Conservation (phyloP, 2,888 invertebrate species). For the Eilema griseolum region DNA sequence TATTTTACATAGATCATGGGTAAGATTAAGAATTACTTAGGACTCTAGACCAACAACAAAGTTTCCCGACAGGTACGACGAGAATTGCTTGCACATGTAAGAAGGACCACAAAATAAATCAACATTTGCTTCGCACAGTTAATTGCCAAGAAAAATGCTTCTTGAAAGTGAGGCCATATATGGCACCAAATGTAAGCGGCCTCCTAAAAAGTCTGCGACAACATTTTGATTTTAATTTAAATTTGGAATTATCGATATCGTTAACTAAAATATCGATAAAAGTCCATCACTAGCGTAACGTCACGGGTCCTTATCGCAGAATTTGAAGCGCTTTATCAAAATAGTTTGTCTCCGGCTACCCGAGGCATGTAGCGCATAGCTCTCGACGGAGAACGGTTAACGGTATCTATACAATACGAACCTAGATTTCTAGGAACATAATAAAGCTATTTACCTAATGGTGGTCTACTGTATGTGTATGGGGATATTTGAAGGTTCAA, state of each 20-base stretch:
- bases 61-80: no score
- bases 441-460: background rate
- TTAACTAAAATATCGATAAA: background rate
- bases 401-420: background rate
- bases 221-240: background rate
- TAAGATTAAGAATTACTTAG: no score
- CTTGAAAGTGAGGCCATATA: no score
- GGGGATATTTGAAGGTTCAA: no score
- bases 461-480: background rate
- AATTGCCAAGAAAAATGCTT: no score
- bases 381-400: background rate
- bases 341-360: conserved; percentile 11
- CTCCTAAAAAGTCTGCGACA: no score
- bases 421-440: background rate
- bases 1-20: no score
- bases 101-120: no score
- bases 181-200: no score
- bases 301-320: conserved; percentile 12
- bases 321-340: conserved; percentile 39
- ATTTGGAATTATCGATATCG: background rate
- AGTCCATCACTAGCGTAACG: background rate
- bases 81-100: no score
- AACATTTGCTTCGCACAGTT: no score
- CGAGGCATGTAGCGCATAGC: conserved; percentile 13
- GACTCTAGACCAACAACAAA: no score